Conservation (phyloP, 2,888 invertebrate genomes). For the Tanytarsus gracilentus region DNA sequence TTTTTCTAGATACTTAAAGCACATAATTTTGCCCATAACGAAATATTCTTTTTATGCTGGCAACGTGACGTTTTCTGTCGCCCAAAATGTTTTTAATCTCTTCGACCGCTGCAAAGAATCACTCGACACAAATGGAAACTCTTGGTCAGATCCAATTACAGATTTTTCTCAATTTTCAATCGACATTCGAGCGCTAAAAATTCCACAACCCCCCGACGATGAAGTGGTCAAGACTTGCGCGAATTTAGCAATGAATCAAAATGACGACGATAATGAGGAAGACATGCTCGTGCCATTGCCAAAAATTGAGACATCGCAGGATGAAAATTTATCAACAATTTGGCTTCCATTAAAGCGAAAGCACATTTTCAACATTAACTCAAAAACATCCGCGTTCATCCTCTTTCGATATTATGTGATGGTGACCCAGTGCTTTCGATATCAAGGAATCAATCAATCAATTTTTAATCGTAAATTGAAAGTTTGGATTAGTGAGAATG, state of each 20-base stretch:
- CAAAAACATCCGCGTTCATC: conserved; percentile 36
- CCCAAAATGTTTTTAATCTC: conserved; percentile 35
- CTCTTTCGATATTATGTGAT: conserved; percentile 38
- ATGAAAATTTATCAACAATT: conserved; percentile 35
- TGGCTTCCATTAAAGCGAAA: conserved; percentile 39
- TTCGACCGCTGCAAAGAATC: conserved; percentile 36
- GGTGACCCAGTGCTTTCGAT: conserved; percentile 38
- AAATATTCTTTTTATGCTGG: conserved; percentile 41
- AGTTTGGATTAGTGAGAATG: conserved; percentile 37
- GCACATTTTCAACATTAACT: conserved; percentile 37
- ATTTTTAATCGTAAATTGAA: conserved; percentile 37
- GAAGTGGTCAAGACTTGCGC: conserved; percentile 33
- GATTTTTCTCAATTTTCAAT: conserved; percentile 34
- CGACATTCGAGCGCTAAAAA: conserved; percentile 34
- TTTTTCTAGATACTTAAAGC: conserved; percentile 36
- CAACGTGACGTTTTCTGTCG: conserved; percentile 34
- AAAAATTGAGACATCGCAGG: conserved; percentile 35
- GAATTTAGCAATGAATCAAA: conserved; percentile 34
- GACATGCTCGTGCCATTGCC: conserved; percentile 39
- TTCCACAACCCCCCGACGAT: conserved; percentile 20
- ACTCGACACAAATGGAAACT: conserved; percentile 42
- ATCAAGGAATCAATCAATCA: conserved; percentile 35
- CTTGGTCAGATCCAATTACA: conserved; percentile 36
- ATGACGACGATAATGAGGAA: conserved; percentile 33
- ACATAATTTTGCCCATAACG: conserved; percentile 37